Conservation (phyloP, 1,140 invertebrate genomes). For the Agraylea sexmaculata region DNA sequence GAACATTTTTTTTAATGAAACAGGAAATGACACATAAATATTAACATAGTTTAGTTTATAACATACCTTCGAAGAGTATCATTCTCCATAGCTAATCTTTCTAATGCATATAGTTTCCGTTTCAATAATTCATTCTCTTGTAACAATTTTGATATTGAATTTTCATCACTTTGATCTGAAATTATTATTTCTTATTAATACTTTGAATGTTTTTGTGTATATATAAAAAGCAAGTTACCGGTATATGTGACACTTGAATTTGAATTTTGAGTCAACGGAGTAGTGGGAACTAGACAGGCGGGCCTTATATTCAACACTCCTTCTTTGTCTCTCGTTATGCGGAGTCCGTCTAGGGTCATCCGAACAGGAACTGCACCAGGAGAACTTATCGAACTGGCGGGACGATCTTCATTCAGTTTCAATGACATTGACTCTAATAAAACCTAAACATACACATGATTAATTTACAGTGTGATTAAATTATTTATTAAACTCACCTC, state of each 20-base stretch:
- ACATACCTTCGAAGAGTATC: conserved; percentile 20
- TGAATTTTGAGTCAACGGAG: conserved; percentile 25
- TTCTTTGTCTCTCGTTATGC: conserved; percentile 49
- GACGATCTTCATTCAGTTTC: conserved; percentile 67
- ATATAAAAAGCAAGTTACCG: conserved; percentile 1
- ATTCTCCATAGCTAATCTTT: conserved; percentile 18
- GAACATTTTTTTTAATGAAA: too few species aligned
- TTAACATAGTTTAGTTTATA: too few species aligned
- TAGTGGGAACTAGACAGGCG: conserved; percentile 22
- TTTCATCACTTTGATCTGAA: too few species aligned
- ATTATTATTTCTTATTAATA: too few species aligned
- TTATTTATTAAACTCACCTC: conserved; percentile 41
- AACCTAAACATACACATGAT: conserved; percentile 46
- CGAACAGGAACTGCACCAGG: conserved; percentile 70
- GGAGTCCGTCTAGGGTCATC: conserved; percentile 56
- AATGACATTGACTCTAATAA: conserved; percentile 55
- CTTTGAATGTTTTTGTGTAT: neutral
- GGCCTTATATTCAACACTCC: conserved; percentile 67
- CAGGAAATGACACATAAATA: conserved; percentile 5
- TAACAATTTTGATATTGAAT: too few species aligned
- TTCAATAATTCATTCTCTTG: conserved; percentile 18
- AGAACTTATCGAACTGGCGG: conserved; percentile 68
- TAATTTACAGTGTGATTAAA: conserved; percentile 9
- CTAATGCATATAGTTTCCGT: conserved; percentile 17
- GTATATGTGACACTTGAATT: neutral